Conservation (phyloP, 2,113 vertebrate species). For the Tretioscincus oriximinensis region DNA sequence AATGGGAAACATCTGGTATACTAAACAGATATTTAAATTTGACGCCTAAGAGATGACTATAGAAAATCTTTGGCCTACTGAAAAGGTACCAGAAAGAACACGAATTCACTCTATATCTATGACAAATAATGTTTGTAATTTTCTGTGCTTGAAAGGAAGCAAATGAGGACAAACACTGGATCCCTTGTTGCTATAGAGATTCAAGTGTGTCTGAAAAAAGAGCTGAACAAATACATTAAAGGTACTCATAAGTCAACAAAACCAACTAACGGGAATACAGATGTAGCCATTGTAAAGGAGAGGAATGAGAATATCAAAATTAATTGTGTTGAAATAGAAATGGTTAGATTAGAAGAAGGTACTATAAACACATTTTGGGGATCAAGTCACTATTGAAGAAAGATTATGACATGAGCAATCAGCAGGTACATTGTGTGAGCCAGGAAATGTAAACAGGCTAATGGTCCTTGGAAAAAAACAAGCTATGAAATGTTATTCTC, state of each 20-base stretch:
- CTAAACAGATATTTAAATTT: neutral
- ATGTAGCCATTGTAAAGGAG: slow-evolving; percentile 32
- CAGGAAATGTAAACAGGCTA: slow-evolving; percentile 1
- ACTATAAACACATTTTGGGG: neutral
- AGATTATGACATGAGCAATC: slow-evolving; percentile 40
- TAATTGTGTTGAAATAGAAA: slow-evolving; percentile 38
- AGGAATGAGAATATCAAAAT: slow-evolving; percentile 39
- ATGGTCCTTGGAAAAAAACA: slow-evolving; percentile 22
- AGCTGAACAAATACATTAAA: slow-evolving; percentile 16
- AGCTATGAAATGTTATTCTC: slow-evolving; percentile 18
- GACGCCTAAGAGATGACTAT: neutral
- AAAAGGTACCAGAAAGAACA: slow-evolving; percentile 13
- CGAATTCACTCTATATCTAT: slow-evolving; percentile 14
- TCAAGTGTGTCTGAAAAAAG: neutral
- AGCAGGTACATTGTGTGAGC: slow-evolving; percentile 24
- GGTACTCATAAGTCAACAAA: slow-evolving; percentile 25
- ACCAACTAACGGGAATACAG: neutral
- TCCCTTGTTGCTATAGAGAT: slow-evolving; percentile 24
- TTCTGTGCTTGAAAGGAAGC: slow-evolving; percentile 22
- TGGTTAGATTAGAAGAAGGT: slow-evolving; percentile 30
- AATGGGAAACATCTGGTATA: neutral
- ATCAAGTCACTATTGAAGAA: slow-evolving; percentile 20
- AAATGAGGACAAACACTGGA: neutral
- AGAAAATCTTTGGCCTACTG: slow-evolving; percentile 28
- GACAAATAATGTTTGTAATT: slow-evolving; percentile 39